Percentiles rank a stretch among this genome's conserved stretches.
phyloP scores from a whole-genome alignment of 2,113 vertebrate genomes.

The Lophotis ruficrista region DNA sequence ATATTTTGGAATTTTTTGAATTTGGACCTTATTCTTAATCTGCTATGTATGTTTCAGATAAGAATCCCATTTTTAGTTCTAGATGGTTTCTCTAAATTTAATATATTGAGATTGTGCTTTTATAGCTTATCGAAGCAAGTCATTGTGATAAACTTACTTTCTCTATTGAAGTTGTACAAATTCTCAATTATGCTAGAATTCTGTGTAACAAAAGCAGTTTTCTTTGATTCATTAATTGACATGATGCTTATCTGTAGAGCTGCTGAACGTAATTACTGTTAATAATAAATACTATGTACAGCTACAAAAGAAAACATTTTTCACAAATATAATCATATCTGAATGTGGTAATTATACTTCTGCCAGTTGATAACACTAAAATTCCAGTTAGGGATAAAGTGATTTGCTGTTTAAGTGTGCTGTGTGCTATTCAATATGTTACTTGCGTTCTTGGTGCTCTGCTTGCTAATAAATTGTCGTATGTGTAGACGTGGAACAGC shows the following conservation, averaged over 20 bases:
- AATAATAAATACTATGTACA: neutral
- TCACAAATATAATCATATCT: neutral
- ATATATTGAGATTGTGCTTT: neutral
- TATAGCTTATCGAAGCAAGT: neutral
- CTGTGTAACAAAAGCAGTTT: neutral
- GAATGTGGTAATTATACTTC: neutral
- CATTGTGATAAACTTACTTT: neutral
- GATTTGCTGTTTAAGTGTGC: neutral
- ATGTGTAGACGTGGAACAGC: neutral
- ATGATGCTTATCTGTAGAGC: neutral
- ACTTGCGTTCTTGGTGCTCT: neutral
- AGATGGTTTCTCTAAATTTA: neutral
- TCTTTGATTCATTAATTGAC: neutral
- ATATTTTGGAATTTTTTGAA: neutral
- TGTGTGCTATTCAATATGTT: neutral
- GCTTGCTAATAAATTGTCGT: neutral
- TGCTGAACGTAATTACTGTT: neutral
- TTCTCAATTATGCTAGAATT: neutral
- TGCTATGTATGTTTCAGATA: neutral
- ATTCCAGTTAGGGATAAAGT: neutral
- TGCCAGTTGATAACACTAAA: neutral
- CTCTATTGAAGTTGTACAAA: neutral
- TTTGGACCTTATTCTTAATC: neutral
- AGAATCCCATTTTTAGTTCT: neutral
- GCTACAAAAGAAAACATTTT: neutral